A percentile compares a stretch with the other conserved stretches of the same genome.
Evolutionary conservation across 2,888 invertebrate genomes (phyloP).

Genomic region (Auanema sp.): DNA sequence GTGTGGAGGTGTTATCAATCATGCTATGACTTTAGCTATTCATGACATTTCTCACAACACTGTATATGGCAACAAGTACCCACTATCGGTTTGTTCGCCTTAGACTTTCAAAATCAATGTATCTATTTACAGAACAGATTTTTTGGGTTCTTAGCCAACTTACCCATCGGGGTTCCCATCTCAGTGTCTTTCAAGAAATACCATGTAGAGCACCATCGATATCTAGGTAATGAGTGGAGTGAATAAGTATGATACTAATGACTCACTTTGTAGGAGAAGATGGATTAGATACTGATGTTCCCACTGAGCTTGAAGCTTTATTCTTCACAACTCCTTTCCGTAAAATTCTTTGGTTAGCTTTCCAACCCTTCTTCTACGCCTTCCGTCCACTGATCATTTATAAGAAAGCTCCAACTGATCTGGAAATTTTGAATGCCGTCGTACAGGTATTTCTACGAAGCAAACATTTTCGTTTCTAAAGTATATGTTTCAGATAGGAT

Average conservation of each 20-base stretch:
- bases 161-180: constrained; percentile 91
- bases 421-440: constrained; percentile 83
- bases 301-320: constrained; percentile 86
- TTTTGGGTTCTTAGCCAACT: constrained; percentile 90
- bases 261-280: constrained; percentile 76
- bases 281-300: constrained; percentile 89
- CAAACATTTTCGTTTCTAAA: background rate
- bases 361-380: constrained; percentile 94
- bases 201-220: constrained; percentile 87
- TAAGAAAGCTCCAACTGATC: constrained; percentile 70
- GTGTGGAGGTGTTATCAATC: constrained; percentile 93
- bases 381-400: constrained; percentile 77
- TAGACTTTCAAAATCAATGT: no score
- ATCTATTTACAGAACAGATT: constrained; percentile 72
- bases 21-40: constrained; percentile 88
- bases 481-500: constrained; percentile 71
- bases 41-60: constrained; percentile 96
- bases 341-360: constrained; percentile 85
- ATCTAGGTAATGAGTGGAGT: constrained; percentile 53
- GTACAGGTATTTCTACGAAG: constrained; percentile 69
- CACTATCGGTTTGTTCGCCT: constrained; percentile 28
- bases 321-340: constrained; percentile 86
- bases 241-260: background rate
- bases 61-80: constrained; percentile 81
- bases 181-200: constrained; percentile 94